These are phyloP conservation scores for Sarcophilus harrisii DNA, from an alignment of 2,797 vertebrate species.

Conservation along the genomic window DNA sequence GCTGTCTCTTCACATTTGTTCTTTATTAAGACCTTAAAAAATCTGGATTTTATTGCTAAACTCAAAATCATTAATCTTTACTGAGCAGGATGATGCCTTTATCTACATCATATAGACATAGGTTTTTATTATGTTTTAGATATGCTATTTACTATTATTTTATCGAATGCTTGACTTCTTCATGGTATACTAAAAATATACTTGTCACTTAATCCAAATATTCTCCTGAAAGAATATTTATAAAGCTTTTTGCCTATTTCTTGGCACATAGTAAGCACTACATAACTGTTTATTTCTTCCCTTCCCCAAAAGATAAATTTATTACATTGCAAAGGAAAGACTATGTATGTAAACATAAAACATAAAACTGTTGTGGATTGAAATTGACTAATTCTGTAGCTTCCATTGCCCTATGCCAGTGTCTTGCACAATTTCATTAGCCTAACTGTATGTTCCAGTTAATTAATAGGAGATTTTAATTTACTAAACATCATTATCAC, in stretches of 20 bases:
- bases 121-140: background rate
- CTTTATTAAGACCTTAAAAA: constrained; percentile 54
- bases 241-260: background rate
- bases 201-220: background rate
- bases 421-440: background rate
- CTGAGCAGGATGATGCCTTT: constrained; percentile 4
- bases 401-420: background rate
- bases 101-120: background rate
- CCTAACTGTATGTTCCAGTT: background rate
- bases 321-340: background rate
- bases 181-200: background rate
- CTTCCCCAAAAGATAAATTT: background rate
- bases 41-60: constrained; percentile 41
- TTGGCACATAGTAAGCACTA: background rate
- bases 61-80: background rate
- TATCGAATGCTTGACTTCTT: background rate
- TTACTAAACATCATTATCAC: background rate
- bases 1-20: constrained; percentile 57
- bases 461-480: background rate
- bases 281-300: background rate
- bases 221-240: background rate
- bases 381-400: background rate
- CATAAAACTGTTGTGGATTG: background rate
- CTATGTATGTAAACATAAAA: background rate
- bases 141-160: background rate